Base-by-base conservation (phyloP, 2,113 vertebrate genomes). In the Onychostoma macrolepis region DNA sequence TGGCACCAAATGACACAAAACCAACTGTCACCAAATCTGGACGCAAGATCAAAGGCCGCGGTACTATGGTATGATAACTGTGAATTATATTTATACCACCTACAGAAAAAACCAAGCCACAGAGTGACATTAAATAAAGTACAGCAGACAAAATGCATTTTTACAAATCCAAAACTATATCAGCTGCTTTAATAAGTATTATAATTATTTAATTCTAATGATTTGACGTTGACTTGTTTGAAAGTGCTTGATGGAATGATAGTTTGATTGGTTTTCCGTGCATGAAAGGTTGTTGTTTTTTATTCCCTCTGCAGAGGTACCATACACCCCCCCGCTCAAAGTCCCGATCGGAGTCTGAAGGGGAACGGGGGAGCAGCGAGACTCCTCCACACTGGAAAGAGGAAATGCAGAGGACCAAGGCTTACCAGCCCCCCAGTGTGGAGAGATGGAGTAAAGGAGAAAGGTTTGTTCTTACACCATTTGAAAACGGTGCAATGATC, bases 321-420 rank as follows among this genome's bases (percentile, higher is more conserved):
- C 98, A 98, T 90, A 99, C 98, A 15, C 98, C 98, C 2, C 97
- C 98, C 58, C 94, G 95, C 0, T 98, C 98, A 0, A 96, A 97
- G 38, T 99, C 98, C 0, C 96, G 95, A 69, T 99, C 98, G 21
- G 96, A 96, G 38, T 99, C 98, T 0, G 92, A 95, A 74, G 97
- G 96, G 38, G 96, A 97, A 4, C 78, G 88, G 10, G 94, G 94
- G 30, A 97, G 97, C 94, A 99, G 98, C 30, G 98, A 99, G 90
- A 99, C 98, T 0, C 98, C 98, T 0, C 98, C 98, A 6, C 98
- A 99, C 88, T 99, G 98, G 98, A 99, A 96, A 86, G 98, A 98
- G 90, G 98, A 99, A 87, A 99, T 99, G 98, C 97, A 97, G 92
- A 95, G 97, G 33, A 94, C 96, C 5, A 94, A 97, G 89, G 93